These are phyloP conservation scores for Chaetodon trifascialis DNA, from an alignment of 2,113 vertebrate genomes.

Conservation along the genomic window DNA sequence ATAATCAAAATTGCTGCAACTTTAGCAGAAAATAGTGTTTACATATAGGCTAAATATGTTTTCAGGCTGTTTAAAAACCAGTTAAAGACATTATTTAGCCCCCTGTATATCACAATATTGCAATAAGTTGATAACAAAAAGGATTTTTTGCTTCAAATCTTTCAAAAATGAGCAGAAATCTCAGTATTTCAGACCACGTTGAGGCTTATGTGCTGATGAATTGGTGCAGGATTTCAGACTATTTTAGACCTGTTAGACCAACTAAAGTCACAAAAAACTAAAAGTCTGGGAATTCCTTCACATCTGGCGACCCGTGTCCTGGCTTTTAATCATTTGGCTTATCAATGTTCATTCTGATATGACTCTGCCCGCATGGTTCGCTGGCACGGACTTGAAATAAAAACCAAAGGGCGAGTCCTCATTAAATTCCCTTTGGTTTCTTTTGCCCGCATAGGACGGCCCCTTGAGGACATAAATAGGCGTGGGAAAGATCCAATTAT, in stretches of 20 bases:
- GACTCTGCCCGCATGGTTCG: constrained; percentile 30
- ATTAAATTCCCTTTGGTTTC: constrained; percentile 61
- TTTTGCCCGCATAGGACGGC: constrained; percentile 54
- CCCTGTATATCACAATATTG: neutral
- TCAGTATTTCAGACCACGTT: neutral
- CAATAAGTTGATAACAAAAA: neutral
- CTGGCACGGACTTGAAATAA: constrained; percentile 30
- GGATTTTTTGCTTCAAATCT: no score
- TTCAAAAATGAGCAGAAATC: no score
- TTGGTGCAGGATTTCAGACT: constrained; percentile 4
- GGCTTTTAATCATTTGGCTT: constrained; percentile 22
- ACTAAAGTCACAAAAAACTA: neutral
- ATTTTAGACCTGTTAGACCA: neutral
- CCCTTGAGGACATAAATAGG: constrained; percentile 69
- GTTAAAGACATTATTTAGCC: neutral
- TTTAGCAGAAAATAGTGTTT: neutral
- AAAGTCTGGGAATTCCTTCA: neutral
- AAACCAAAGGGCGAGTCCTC: constrained; percentile 47
- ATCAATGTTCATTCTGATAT: constrained; percentile 26
- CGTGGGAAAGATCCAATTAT: constrained; percentile 81
- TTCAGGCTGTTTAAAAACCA: neutral
- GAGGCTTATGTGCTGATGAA: neutral
- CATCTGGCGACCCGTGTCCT: neutral
- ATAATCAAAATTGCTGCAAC: neutral
- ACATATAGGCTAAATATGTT: neutral